A percentile compares a stretch with the other conserved stretches of the same genome.
Evolutionary conservation across 2,888 invertebrate genomes (phyloP).

Genomic region (Drosophila helvetica): DNA sequence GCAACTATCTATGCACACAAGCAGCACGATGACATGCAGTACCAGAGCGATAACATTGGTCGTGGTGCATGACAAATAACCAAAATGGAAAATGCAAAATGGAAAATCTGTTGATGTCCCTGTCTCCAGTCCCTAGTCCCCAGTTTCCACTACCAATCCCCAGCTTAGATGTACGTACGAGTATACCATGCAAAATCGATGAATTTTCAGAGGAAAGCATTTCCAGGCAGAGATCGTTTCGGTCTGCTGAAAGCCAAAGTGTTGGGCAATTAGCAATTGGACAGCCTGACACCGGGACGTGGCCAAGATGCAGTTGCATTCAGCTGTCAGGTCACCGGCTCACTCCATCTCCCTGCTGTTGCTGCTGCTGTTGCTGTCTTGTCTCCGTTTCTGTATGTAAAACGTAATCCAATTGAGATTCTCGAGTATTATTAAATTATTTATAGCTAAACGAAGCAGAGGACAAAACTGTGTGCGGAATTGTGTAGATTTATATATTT

Average conservation of each 20-base stretch:
- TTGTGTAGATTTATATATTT: constrained; percentile 35
- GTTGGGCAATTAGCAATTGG: constrained; percentile 71
- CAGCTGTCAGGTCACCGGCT: constrained; percentile 19
- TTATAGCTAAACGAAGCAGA: constrained; percentile 16
- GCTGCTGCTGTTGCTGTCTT: neutral
- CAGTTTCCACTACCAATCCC: constrained; percentile 10
- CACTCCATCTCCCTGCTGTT: too few relatives aligned
- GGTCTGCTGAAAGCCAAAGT: constrained; percentile 54
- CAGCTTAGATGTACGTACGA: neutral
- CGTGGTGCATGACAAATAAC: constrained; percentile 70
- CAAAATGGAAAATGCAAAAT: constrained; percentile 56
- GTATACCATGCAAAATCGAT: constrained; percentile 56
- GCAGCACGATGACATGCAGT: constrained; percentile 29
- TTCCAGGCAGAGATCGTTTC: constrained; percentile 28
- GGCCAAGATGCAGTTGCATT: constrained; percentile 32
- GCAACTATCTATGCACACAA: constrained; percentile 28
- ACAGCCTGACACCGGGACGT: constrained; percentile 7
- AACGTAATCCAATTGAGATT: constrained; percentile 59
- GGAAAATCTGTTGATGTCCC: constrained; percentile 74
- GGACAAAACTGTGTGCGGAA: neutral
- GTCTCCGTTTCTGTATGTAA: constrained; percentile 16
- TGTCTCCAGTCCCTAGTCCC: constrained; percentile 51
- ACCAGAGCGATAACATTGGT: constrained; percentile 20
- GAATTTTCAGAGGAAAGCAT: constrained; percentile 29
- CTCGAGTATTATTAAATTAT: constrained; percentile 41